Conservation (phyloP, 2,113 vertebrate species). For the Colossoma macropomum region DNA sequence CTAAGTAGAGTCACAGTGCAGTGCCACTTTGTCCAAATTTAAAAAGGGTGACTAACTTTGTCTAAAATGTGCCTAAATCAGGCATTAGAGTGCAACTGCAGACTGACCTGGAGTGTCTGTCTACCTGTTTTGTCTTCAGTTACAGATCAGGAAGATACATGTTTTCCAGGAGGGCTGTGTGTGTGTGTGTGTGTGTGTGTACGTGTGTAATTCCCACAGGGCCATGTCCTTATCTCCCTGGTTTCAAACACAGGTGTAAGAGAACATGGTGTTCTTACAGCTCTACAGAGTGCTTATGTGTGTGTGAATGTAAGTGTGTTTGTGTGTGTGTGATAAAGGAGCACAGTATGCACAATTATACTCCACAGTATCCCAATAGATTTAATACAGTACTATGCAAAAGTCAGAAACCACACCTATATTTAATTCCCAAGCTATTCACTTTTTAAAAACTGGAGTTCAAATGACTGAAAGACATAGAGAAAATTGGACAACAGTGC, state of each 20-base stretch:
- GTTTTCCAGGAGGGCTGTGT: neutral
- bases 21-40: neutral
- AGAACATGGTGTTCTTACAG: neutral
- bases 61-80: neutral
- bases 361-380: no score
- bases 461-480: no score
- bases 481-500: no score
- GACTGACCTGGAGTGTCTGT: neutral
- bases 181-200: constrained; percentile 4
- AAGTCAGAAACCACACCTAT: no score
- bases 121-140: neutral
- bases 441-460: no score
- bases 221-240: neutral
- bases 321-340: neutral
- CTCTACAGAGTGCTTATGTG: neutral
- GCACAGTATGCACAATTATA: no score
- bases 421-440: no score
- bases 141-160: no score
- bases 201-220: neutral
- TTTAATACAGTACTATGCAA: no score
- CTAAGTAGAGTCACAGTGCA: neutral
- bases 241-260: constrained; percentile 6
- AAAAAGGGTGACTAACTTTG: neutral
- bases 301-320: neutral
- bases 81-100: neutral